Base-by-base conservation (phyloP, 2,797 vertebrate species). In the Anguilla anguilla region DNA sequence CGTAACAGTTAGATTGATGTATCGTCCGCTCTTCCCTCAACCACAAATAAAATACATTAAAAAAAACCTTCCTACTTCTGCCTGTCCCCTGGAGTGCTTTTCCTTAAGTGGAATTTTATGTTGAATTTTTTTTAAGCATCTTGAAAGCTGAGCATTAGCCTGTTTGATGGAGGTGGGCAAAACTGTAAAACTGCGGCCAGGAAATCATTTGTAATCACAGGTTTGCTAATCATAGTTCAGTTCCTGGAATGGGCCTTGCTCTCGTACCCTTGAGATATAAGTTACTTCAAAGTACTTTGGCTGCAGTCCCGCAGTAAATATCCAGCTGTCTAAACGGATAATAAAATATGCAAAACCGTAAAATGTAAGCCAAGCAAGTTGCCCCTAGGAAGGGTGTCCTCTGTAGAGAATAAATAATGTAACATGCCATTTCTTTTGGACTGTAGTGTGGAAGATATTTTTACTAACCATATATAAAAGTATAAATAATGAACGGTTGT, bases 401-500 rank as follows among this genome's bases (percentile, higher is more conserved):
- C 77, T 81, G 19, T 22, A 43, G 6, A 25, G n/a, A 25, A 49
- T 43, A 46, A 81, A 81, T 81, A 17, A 81, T 22, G 35, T 4
- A 43, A 46, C 77, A 81, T 43, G 77, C 17, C 35, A 35, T 74
- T 74, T 81, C 39, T 81, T 46, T 25, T 6, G 39, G 77, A 46
- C 77, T 15, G 39, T 43, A 1, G 43, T 46, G 39, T 46, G 35
- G 19, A 19, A 25, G 39, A 81, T 81, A 46, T 81, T 81, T 46
- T 43, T 39, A 43, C 11, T 25, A 22, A 46, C 77, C 43, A 10
- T 46, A 19, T 81, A 46, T 19, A 74, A 35, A 22, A 22, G 39
- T 81, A 81, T 81, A 7, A 81, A 81, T 43, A 81, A 43, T 81
- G 77, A 81, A 81, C 13, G 25, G 77, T 43, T 17, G 17, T 81